These are phyloP conservation scores for Labia minor DNA, from an alignment of 2,888 invertebrate genomes.

Conservation along the genomic window DNA sequence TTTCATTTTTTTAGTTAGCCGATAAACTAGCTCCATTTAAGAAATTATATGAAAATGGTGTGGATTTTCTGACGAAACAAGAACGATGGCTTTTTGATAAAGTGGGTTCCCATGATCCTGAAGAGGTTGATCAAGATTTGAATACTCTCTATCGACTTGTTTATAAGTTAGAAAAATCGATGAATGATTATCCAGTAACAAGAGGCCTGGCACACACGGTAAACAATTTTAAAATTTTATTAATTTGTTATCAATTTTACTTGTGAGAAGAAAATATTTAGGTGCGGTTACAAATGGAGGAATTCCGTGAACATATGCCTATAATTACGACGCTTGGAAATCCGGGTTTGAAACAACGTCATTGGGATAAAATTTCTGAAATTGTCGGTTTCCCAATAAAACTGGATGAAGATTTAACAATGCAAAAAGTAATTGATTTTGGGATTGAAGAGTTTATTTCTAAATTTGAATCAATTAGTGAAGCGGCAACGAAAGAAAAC, in stretches of 20 bases:
- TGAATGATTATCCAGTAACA: slow-evolving; percentile 64
- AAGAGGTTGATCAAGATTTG: slow-evolving; percentile 73
- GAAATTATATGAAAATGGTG: slow-evolving; percentile 77
- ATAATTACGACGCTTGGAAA: slow-evolving; percentile 89
- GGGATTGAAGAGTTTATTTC: slow-evolving; percentile 77
- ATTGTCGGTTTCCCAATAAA: slow-evolving; percentile 87
- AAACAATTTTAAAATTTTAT: slow-evolving; percentile 26
- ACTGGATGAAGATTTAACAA: slow-evolving; percentile 64
- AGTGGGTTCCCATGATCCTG: slow-evolving; percentile 77
- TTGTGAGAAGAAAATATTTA: slow-evolving; percentile 29
- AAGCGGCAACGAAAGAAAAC: slow-evolving; percentile 91
- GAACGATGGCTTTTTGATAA: slow-evolving; percentile 74
- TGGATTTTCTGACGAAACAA: slow-evolving; percentile 72
- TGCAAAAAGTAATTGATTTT: slow-evolving; percentile 81
- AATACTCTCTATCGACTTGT: slow-evolving; percentile 60
- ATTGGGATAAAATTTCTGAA: slow-evolving; percentile 92
- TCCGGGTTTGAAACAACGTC: slow-evolving; percentile 81
- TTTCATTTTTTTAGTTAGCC: slow-evolving; percentile 39
- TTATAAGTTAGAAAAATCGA: slow-evolving; percentile 78
- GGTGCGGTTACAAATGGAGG: slow-evolving; percentile 64
- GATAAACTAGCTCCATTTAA: slow-evolving; percentile 77
- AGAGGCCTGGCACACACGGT: slow-evolving; percentile 57
- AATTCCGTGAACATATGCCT: slow-evolving; percentile 78
- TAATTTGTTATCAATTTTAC: too few relatives aligned
- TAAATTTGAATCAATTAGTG: slow-evolving; percentile 84